Evolutionary conservation across 1,140 invertebrate genomes (phyloP), one percentile per base, ranked within the genome.

Genomic region (Gonatopus flavifemur): DNA sequence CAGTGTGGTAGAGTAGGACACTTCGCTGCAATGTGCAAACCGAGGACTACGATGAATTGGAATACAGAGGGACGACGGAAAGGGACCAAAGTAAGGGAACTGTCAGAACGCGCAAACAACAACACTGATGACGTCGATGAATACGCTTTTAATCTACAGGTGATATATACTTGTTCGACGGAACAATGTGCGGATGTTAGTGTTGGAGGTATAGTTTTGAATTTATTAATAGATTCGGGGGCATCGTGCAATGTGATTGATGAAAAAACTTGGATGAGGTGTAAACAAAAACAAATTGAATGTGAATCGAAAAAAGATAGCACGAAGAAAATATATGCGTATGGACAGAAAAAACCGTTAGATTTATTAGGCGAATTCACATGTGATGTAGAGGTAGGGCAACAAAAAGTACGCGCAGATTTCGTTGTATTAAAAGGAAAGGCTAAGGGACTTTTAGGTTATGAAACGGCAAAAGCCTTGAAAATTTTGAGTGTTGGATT

Each of bases 1-100:
- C 49, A 42, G 16, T 57, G 55, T 16, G 43, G 48, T 13, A 46
- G 49, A 21, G 22, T 16, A 12, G 41, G 50, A 1, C 55, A 57
- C 36, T 57, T 57, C 15, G 35, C 38, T 15, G 6, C 6, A 8
- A 15, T 30, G 3, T 57, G 55, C 46, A 49, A 37, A 21, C 25
- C 55, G 9, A 18, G 37, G 24, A 19, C 25, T 16, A 15, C 33
- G 12, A 12, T 20, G 13, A 25, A 0, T 24, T n/a, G 10, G 3
- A 9, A 6, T n/a, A n/a, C 7, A 21, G 4, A 19, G 24, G 19
- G 3, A 22, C 13, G 8, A 32, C n/a, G 15, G 12, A 25, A 28
- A 9, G 22, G n/a, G 13, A 25, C 13, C 3, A 32, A 19, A 4
- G 6, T 43, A 8, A 12, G 18, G 20, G 2, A 18, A 2, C 20